Base-by-base conservation (phyloP, 1,140 invertebrate genomes). In the Metaphire vulgaris region DNA sequence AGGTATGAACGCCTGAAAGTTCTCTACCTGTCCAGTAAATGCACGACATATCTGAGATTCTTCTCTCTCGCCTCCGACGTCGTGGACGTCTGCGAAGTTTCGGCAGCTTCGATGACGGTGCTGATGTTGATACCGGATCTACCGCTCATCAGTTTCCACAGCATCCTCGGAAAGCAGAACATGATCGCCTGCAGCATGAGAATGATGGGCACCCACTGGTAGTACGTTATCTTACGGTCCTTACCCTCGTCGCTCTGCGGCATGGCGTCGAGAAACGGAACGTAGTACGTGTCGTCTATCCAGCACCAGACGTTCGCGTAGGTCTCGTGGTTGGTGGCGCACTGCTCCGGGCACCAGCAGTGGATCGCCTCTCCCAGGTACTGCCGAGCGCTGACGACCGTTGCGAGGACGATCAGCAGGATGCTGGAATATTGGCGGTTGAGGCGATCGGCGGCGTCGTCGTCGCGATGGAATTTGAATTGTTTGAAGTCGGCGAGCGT, bases 401-500 rank as follows among this genome's bases (percentile, higher is more conserved):
- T 83, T 12, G 87, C 87, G 72, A 86, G 87, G n/a, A 87, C 83
- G 29, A 89, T 81, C 28, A 89, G 83, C 14, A 89, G 84, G n/a
- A 88, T 80, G 21, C 87, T 87, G 2, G 88, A 89, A 76, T 87
- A 85, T 67, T 84, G 83, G 78, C 89, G 89, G 79, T 89, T 89
- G 12, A 89, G 80, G 56, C 87, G 81, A 80, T 89, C 89, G 33
- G 88, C 83, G n/a, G 88, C 83, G 79, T 89, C 88, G 80, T 89
- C 89, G 77, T 89, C 88, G 70, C 88, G 87, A 33, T 84, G 80
- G 26, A 84, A 81, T 79, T 85, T 85, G 74, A 85, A 81, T 74
- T 84, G 33, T 33, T 56, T 56, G 26, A 76, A n/a, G 75, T 76
- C 75, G 56, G 33, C 32, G n/a, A 76, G 30, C 21, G 71, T 32